These are phyloP conservation scores for Sterna hirundo DNA, from an alignment of 2,113 vertebrate species.

Conservation along the genomic window DNA sequence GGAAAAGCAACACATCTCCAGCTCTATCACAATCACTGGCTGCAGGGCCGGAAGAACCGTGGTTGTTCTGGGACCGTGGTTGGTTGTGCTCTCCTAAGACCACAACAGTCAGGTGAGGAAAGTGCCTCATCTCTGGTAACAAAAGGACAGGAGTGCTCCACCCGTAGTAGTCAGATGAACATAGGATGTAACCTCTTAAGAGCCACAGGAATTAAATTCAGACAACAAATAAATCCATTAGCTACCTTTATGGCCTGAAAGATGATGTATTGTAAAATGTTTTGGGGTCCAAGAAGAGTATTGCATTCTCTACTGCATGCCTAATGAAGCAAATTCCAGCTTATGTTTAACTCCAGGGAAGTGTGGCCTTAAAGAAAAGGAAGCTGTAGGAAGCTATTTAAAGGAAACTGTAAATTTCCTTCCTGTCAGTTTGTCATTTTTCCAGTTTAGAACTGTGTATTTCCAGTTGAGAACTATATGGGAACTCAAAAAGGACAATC, in stretches of 20 bases:
- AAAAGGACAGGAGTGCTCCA: rapidly evolving
- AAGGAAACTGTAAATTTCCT: neutral
- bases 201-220: neutral
- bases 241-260: neutral
- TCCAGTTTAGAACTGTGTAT: neutral
- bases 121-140: neutral
- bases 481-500: neutral
- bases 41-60: rapidly evolving
- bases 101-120: neutral
- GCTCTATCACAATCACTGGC: neutral
- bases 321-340: neutral
- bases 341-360: neutral
- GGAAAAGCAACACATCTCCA: neutral
- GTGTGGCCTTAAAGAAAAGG: too few species aligned
- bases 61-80: rapidly evolving
- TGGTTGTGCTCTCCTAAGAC: neutral
- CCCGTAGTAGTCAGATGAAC: neutral
- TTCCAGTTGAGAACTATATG: neutral
- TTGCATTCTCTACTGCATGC: neutral
- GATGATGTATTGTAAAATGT: neutral
- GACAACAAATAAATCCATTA: neutral
- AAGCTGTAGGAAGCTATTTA: neutral
- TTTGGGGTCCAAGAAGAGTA: neutral
- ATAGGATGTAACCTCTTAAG: neutral
- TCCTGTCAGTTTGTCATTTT: neutral